Evolutionary conservation across 2,888 invertebrate genomes (phyloP).

Genomic region (Oscheius sp.): DNA sequence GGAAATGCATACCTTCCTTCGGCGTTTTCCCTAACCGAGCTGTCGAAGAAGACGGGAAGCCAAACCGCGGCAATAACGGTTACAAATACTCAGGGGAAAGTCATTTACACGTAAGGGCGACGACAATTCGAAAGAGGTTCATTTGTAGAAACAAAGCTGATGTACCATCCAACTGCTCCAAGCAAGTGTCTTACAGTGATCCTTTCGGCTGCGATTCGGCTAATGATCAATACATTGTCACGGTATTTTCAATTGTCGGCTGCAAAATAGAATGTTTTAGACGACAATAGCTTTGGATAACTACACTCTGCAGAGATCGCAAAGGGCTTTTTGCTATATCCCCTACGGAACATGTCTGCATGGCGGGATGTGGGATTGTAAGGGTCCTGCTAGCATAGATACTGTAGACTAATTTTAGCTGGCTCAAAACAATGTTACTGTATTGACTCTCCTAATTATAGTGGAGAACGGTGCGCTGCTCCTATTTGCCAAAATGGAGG

Average conservation of each 20-base stretch:
- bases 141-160: not conserved
- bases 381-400: not conserved
- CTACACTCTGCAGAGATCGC: not conserved
- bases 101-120: not conserved
- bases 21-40: not conserved
- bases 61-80: not conserved
- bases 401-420: not conserved
- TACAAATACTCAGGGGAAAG: not conserved
- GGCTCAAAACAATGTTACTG: not conserved
- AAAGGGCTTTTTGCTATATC: slow-evolving; percentile 1
- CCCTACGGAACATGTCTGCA: not conserved
- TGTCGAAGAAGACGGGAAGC: not conserved
- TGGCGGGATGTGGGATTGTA: slow-evolving; percentile 11
- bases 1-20: not conserved
- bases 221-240: not conserved
- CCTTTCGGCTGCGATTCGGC: not conserved
- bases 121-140: not conserved
- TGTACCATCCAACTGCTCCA: not conserved
- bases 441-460: not conserved
- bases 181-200: not conserved
- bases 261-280: not conserved
- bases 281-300: not conserved
- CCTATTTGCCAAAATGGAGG: slow-evolving; percentile 7
- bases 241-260: not conserved
- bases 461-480: slow-evolving; percentile 8